These are phyloP conservation scores for Apomyelois bistriatella DNA, from an alignment of 2,888 invertebrate species.

Conservation along the genomic window DNA sequence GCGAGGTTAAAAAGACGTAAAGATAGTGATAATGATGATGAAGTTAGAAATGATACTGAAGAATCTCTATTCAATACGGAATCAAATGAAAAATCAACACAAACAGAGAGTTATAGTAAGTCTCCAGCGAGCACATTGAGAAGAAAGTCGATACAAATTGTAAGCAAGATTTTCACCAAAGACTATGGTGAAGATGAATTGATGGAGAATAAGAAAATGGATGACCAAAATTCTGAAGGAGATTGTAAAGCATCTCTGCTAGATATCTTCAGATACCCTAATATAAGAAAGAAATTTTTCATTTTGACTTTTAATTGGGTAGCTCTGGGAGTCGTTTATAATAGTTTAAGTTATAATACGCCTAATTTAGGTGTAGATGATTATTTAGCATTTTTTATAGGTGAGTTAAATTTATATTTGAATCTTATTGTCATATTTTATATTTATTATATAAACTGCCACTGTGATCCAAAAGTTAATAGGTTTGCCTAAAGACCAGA, in stretches of 20 bases:
- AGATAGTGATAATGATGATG: conserved; percentile 22
- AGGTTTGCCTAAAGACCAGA: no score
- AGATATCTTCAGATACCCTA: conserved; percentile 82
- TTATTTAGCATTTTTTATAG: conserved; percentile 84
- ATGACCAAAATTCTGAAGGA: conserved; percentile 66
- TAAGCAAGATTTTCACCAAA: conserved; percentile 54
- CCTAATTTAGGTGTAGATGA: conserved; percentile 84
- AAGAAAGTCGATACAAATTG: conserved; percentile 58
- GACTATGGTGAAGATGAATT: conserved; percentile 48
- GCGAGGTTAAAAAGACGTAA: conserved; percentile 31
- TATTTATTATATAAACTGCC: not conserved
- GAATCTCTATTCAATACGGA: conserved; percentile 38
- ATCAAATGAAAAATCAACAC: conserved; percentile 46
- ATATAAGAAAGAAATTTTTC: conserved; percentile 83
- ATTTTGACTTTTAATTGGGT: conserved; percentile 84
- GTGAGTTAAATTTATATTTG: conserved; percentile 53
- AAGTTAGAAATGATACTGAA: conserved; percentile 33
- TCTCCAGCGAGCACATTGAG: conserved; percentile 50
- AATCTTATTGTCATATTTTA: not conserved
- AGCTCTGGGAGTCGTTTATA: conserved; percentile 84
- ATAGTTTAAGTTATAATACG: conserved; percentile 83
- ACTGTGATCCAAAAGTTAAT: no score
- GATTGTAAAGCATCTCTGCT: conserved; percentile 79
- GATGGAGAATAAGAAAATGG: conserved; percentile 58
- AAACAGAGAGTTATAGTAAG: conserved; percentile 44